Percentiles rank a stretch among this genome's conserved stretches.
phyloP scores from a whole-genome alignment of 2,888 invertebrate genomes.

The Mythimna impura region DNA sequence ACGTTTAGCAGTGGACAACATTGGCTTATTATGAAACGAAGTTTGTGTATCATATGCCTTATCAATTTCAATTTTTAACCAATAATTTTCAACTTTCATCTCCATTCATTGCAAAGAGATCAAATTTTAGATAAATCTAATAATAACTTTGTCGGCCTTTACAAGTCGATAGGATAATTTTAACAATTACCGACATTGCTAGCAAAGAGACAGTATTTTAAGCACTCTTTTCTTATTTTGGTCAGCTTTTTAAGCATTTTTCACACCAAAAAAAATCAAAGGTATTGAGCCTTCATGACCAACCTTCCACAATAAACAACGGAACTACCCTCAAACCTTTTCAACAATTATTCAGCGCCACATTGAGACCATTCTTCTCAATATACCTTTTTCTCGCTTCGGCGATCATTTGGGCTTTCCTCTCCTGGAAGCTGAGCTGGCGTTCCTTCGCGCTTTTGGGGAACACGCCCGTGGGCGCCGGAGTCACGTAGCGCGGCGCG shows the following conservation, averaged over 20 bases:
- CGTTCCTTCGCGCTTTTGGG: constrained; percentile 91
- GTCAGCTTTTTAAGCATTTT: constrained; percentile 24
- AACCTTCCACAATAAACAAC: constrained; percentile 63
- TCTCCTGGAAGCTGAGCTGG: constrained; percentile 94
- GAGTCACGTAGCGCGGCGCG: constrained; percentile 74
- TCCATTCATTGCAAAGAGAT: neutral
- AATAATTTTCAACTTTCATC: neutral
- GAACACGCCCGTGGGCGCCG: constrained; percentile 84
- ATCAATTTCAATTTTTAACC: no score
- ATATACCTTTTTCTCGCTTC: constrained; percentile 94
- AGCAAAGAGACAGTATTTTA: neutral
- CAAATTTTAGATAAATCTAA: neutral
- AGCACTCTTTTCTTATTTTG: neutral
- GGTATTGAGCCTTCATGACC: constrained; percentile 9
- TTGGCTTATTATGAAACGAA: neutral
- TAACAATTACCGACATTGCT: constrained; percentile 1
- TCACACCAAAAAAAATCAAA: constrained; percentile 1
- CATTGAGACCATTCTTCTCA: constrained; percentile 92
- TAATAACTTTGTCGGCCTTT: neutral
- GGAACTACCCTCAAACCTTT: constrained; percentile 52
- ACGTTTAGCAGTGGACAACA: constrained; percentile 17
- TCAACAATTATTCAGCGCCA: constrained; percentile 74
- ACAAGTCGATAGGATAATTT: neutral
- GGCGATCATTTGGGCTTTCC: constrained; percentile 94
- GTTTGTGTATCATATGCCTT: neutral